A percentile compares a stretch with the other conserved stretches of the same genome.
phyloP scores from a whole-genome alignment of 2,113 vertebrate species.

The Chaetops frenatus region DNA sequence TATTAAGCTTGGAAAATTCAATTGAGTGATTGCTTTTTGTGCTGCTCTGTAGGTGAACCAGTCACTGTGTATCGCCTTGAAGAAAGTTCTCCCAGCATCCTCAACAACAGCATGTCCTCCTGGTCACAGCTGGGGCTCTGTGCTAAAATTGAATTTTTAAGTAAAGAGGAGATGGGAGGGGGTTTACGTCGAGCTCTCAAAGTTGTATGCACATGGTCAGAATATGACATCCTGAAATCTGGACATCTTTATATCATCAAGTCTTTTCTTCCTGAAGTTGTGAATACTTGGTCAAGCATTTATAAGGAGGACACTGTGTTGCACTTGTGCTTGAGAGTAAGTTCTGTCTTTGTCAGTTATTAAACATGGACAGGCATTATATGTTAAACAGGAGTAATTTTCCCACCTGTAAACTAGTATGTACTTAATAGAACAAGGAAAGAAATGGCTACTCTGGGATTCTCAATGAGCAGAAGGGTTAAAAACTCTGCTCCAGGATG shows the following conservation, averaged over 20 bases:
- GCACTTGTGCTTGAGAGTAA: constrained; percentile 96
- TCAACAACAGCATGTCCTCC: constrained; percentile 99
- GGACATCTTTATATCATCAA: constrained; percentile 98
- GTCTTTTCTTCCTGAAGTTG: constrained; percentile 94
- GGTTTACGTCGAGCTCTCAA: constrained; percentile 93
- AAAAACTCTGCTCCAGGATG: neutral
- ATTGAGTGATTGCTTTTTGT: neutral
- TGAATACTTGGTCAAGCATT: constrained; percentile 94
- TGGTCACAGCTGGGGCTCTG: constrained; percentile 96
- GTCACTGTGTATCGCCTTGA: constrained; percentile 96
- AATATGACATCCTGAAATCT: constrained; percentile 93
- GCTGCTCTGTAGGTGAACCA: constrained; percentile 79
- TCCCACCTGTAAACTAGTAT: neutral
- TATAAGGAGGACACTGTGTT: constrained; percentile 97
- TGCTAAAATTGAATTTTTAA: constrained; percentile 97
- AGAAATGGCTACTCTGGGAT: neutral
- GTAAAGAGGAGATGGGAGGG: constrained; percentile 98
- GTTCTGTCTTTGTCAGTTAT: neutral
- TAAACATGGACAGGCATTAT: neutral
- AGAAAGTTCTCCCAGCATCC: constrained; percentile 93
- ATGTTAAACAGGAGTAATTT: neutral
- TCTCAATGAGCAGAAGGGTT: neutral
- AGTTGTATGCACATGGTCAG: constrained; percentile 95
- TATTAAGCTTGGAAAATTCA: neutral
- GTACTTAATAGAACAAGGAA: neutral